phyloP scores from a whole-genome alignment of 2,113 vertebrate genomes.

The Naja naja region DNA sequence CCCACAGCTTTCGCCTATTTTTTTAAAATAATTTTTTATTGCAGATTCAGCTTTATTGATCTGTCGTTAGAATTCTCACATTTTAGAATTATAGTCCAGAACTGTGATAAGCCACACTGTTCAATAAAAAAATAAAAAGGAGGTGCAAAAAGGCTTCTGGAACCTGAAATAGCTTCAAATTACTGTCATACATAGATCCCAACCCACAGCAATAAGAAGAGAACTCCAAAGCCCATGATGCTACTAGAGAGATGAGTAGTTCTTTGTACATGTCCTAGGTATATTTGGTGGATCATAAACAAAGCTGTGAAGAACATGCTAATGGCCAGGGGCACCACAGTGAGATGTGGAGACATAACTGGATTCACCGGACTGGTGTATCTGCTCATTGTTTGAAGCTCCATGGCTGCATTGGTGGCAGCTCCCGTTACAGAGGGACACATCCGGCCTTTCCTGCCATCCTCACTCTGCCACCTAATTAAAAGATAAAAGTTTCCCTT shows the following conservation, averaged over 20 bases:
- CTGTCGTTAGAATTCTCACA: too few species aligned
- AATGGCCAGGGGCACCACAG: constrained; percentile 92
- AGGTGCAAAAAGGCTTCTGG: too few species aligned
- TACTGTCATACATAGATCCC: constrained; percentile 89
- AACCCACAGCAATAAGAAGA: constrained; percentile 96
- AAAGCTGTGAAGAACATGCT: constrained; percentile 99
- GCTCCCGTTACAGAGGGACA: too few species aligned
- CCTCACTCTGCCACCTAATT: too few species aligned
- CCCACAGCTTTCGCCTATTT: too few species aligned
- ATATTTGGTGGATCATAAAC: constrained; percentile 95
- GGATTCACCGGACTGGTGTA: constrained; percentile 98
- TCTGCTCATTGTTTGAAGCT: constrained; percentile 96
- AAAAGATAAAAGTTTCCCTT: too few species aligned
- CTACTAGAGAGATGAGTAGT: constrained; percentile 94
- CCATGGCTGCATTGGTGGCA: constrained; percentile 52
- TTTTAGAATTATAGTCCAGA: too few species aligned
- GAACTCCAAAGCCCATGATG: constrained; percentile 97
- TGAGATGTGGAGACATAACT: constrained; percentile 95
- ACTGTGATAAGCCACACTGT: too few species aligned
- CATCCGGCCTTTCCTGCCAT: too few species aligned
- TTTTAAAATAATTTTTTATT: too few species aligned
- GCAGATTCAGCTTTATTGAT: too few species aligned
- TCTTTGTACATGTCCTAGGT: constrained; percentile 96
- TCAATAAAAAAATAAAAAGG: too few species aligned
- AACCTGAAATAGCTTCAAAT: constrained; percentile 36